Evolutionary conservation across 2,113 vertebrate genomes (phyloP).

Genomic region (Megaleporinus macrocephalus): DNA sequence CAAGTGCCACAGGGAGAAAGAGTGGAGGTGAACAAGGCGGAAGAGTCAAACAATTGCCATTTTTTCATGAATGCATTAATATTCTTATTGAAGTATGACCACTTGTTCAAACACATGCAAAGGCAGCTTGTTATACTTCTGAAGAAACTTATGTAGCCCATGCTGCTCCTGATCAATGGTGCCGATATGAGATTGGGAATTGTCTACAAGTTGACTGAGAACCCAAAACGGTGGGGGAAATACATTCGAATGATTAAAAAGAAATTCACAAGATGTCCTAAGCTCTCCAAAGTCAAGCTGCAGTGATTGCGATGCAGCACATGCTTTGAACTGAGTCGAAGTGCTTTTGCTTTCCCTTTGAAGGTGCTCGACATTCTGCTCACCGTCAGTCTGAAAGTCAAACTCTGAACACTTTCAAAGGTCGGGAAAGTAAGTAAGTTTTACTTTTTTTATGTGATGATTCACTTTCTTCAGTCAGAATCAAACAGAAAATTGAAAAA

Average conservation of each 20-base stretch:
- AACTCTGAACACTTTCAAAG: conserved; percentile 41
- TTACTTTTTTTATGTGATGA: conserved; percentile 46
- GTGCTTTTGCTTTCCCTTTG: conserved; percentile 63
- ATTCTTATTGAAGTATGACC: background rate
- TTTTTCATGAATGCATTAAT: background rate
- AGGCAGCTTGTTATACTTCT: background rate
- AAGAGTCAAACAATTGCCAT: background rate
- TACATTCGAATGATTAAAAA: background rate
- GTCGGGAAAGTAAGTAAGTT: conserved; percentile 39
- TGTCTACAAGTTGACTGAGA: background rate
- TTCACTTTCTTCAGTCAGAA: background rate
- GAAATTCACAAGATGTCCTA: background rate
- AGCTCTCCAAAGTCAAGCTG: conserved; percentile 5
- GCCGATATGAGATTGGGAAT: conserved; percentile 20
- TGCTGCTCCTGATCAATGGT: background rate
- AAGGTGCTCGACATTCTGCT: conserved; percentile 71
- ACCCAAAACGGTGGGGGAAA: background rate
- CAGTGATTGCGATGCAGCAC: background rate
- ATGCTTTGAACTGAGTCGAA: conserved; percentile 53
- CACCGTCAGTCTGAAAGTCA: conserved; percentile 54
- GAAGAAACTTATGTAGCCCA: background rate
- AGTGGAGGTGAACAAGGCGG: background rate
- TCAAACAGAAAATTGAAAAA: background rate
- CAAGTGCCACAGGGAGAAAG: background rate
- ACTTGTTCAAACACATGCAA: background rate